phyloP scores from a whole-genome alignment of 2,888 invertebrate genomes.

The Phortica magna region DNA sequence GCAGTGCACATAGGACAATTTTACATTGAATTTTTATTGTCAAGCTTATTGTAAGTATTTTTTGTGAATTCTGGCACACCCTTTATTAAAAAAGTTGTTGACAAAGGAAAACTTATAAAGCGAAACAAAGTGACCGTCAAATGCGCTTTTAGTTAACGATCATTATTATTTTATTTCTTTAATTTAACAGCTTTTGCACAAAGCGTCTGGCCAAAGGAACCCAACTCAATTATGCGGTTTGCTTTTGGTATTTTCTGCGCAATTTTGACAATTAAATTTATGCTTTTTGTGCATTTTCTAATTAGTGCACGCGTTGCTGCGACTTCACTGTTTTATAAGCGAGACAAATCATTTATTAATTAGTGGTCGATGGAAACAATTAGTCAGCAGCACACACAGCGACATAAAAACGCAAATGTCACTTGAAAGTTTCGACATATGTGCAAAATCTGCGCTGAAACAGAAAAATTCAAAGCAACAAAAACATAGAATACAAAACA shows the following conservation, averaged over 20 bases:
- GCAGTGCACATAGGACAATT: too few relatives aligned
- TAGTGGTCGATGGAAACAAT: slow-evolving; percentile 19
- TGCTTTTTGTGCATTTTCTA: slow-evolving; percentile 54
- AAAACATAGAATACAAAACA: too few relatives aligned
- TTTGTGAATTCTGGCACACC: too few relatives aligned
- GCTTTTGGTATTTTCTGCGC: neutral
- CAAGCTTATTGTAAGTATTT: too few relatives aligned
- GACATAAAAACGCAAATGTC: neutral
- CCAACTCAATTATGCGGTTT: neutral
- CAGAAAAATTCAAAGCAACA: too few relatives aligned
- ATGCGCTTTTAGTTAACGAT: neutral
- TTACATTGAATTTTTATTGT: too few relatives aligned
- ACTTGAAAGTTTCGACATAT: neutral
- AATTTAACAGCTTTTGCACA: neutral
- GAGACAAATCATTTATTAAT: slow-evolving; percentile 16
- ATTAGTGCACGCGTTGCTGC: slow-evolving; percentile 62
- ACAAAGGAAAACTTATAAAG: too few relatives aligned
- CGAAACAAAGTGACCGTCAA: too few relatives aligned
- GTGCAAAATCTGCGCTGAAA: too few relatives aligned
- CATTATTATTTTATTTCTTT: neutral
- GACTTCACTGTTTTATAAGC: neutral
- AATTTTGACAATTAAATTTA: neutral
- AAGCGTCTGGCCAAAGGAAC: slow-evolving; percentile 6
- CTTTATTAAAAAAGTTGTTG: too few relatives aligned
- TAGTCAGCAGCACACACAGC: neutral